Percentiles rank a stretch among this genome's conserved stretches.
These are phyloP conservation scores for Tenualosa ilisha DNA, from an alignment of 2,797 vertebrate species.

Conservation along the genomic window DNA sequence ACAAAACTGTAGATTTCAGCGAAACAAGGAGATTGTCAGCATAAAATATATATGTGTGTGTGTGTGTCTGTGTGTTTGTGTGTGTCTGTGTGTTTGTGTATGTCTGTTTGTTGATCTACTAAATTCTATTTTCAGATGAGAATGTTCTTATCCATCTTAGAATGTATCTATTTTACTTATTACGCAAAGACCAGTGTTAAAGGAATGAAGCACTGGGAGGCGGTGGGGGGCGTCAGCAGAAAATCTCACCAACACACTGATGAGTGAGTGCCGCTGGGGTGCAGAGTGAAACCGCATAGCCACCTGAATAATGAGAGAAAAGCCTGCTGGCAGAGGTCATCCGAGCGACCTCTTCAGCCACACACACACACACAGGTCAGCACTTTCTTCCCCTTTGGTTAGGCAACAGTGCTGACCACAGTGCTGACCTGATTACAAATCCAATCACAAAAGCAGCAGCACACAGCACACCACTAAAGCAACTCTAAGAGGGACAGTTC, in stretches of 20 bases:
- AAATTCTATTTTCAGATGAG: too few relatives aligned
- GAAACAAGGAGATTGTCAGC: background rate
- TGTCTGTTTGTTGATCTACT: too few relatives aligned
- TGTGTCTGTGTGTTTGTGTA: background rate
- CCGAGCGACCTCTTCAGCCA: background rate
- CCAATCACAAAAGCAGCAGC: background rate
- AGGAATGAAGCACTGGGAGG: background rate
- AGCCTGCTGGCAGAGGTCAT: background rate
- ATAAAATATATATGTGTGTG: background rate
- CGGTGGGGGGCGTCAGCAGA: background rate
- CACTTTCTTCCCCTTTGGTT: background rate
- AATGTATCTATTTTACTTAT: too few relatives aligned
- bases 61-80: background rate
- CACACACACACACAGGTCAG: slow-evolving; percentile 7
- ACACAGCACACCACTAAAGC: background rate
- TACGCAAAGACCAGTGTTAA: too few relatives aligned
- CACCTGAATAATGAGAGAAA: background rate
- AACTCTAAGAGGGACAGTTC: too few relatives aligned
- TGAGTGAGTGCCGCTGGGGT: background rate
- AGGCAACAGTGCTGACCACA: background rate
- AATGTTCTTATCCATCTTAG: too few relatives aligned
- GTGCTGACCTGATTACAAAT: background rate
- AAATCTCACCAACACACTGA: background rate
- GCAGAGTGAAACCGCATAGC: background rate
- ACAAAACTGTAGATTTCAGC: background rate